phyloP scores from a whole-genome alignment of 2,888 invertebrate genomes.

The Actias luna region DNA sequence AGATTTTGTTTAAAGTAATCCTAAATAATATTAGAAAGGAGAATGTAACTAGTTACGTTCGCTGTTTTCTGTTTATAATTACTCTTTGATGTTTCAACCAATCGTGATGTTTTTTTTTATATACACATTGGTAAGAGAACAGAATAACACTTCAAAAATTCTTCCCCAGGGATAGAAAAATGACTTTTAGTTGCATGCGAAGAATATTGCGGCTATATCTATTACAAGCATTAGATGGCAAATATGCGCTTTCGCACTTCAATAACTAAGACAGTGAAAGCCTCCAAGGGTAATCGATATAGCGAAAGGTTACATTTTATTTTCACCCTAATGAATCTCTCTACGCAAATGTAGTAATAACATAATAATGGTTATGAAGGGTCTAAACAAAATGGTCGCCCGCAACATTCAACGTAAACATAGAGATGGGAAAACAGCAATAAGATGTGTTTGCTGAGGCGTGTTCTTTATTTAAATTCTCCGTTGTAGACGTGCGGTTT shows the following conservation, averaged over 20 bases:
- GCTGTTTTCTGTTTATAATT: no score
- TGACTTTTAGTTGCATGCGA: no score
- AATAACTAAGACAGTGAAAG: not conserved
- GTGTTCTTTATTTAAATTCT: constrained; percentile 63
- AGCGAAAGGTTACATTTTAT: not conserved
- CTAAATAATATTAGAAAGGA: no score
- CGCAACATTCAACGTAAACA: constrained; percentile 53
- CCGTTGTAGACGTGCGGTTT: constrained; percentile 41
- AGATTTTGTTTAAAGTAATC: no score
- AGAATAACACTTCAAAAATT: no score
- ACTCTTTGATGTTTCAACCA: no score
- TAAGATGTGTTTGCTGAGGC: constrained; percentile 63
- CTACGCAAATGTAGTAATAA: not conserved
- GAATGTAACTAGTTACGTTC: no score
- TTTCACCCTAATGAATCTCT: not conserved
- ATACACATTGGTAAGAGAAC: no score
- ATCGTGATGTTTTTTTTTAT: no score
- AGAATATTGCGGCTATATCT: no score
- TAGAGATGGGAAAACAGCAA: constrained; percentile 53
- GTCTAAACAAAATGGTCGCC: constrained; percentile 45
- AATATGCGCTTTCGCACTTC: not conserved
- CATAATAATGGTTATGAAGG: constrained; percentile 16
- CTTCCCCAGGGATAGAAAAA: no score
- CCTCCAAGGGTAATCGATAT: not conserved
- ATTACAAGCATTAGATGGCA: no score